Percentiles rank a stretch among this genome's conserved stretches.
phyloP scores from a whole-genome alignment of 2,797 vertebrate genomes.

The Argyrosomus regius region DNA sequence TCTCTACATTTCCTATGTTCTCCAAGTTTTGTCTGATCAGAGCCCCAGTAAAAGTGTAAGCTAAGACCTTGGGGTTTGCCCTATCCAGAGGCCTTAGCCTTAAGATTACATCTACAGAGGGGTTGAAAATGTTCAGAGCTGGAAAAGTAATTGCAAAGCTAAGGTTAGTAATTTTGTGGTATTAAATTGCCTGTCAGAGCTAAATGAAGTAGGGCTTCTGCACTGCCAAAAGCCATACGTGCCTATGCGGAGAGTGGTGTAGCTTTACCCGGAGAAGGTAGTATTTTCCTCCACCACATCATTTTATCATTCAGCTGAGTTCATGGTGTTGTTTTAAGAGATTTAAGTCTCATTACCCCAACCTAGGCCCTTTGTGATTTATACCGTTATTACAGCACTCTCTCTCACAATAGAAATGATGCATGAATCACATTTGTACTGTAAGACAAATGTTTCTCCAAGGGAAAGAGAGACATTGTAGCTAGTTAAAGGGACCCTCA shows the following conservation, averaged over 20 bases:
- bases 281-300: conserved; percentile 83
- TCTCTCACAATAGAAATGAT: conserved; percentile 86
- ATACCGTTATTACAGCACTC: conserved; percentile 85
- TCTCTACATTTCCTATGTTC: conserved; percentile 56
- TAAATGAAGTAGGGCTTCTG: conserved; percentile 86
- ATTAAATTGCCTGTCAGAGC: conserved; percentile 87
- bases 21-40: conserved; percentile 64
- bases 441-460: conserved; percentile 87
- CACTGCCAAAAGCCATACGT: conserved; percentile 84
- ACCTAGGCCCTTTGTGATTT: conserved; percentile 84
- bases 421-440: conserved; percentile 88
- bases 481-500: conserved; percentile 87
- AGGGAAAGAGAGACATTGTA: conserved; percentile 83
- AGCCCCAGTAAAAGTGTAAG: conserved; percentile 62
- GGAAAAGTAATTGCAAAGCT: conserved; percentile 87
- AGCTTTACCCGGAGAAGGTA: conserved; percentile 81
- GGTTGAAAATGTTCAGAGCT: conserved; percentile 81
- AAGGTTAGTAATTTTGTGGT: conserved; percentile 88
- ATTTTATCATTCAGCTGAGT: conserved; percentile 85
- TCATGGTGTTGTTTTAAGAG: conserved; percentile 87
- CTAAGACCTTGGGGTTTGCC: conserved; percentile 75
- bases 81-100: conserved; percentile 74
- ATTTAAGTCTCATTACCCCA: conserved; percentile 87
- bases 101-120: conserved; percentile 81
- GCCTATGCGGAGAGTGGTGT: conserved; percentile 77